Base-by-base conservation (phyloP, 2,113 vertebrate genomes). In the Eulemur macaco region DNA sequence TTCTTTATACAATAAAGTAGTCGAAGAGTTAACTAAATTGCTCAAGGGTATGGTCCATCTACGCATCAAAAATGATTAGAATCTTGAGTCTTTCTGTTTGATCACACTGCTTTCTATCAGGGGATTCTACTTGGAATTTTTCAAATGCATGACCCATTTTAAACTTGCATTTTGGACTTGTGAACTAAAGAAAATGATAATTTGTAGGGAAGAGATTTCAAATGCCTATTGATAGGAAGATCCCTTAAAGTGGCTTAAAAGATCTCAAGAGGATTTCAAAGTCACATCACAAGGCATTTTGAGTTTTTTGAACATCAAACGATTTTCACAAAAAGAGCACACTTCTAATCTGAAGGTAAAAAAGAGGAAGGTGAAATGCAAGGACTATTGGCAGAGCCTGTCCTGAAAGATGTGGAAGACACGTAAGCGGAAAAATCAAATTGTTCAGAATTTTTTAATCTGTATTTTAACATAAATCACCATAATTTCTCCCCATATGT, bases 221-320 rank as follows among this genome's bases (percentile, higher is more conserved):
- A 83, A 96, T 93, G 91, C 80, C 63, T 86, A 11, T 83, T 86
- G 89, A 83, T 97, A 95, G 80, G 50, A 78, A 45, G 9, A 86
- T 54, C 13, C 78, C 66, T 97, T 93, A 93, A 89, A 74, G 64
- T 93, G 95, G 25, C 83, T 93, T 86, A 77, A 91, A 95, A 82
- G 69, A 86, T 77, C 78, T 82, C 92, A 91, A 86, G 63, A 95
- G 84, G 50, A 77, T 93, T 96, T 97, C 89, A 93, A 94, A 97
- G 86, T 86, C 68, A 91, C 73, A 90, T 97, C 66, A 93, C 42
- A 89, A 78, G 74, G 34, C 50, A 83, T 60, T 94, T 71, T 91
- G 78, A 91, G 78, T 54, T 68, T 88, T 97, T n/a, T 58, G 66
- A 84, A 89, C 92, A 89, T 96, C 89, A 97, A 96, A 86, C 68